Percentiles rank a stretch among this genome's conserved stretches.
Conservation (phyloP, 1,140 invertebrate species). For the Drosophila suzukii region DNA sequence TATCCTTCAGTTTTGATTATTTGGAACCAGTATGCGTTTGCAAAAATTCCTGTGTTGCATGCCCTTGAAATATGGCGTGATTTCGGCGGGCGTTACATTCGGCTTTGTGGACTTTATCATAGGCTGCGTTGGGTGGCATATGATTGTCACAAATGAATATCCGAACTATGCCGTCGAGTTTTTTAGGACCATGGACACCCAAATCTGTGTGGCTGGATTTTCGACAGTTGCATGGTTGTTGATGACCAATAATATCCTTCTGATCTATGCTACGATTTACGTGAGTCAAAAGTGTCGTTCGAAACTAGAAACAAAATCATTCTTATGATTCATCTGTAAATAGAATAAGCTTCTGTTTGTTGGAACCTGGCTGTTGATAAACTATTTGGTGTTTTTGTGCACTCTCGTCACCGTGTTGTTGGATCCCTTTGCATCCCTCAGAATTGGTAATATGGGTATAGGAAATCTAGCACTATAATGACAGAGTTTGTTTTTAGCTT, state of each 20-base stretch:
- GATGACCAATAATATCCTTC: slow-evolving; percentile 9
- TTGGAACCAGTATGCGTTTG: slow-evolving; percentile 8
- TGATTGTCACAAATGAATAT: slow-evolving; percentile 12
- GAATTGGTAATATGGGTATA: slow-evolving; percentile 7
- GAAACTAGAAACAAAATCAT: too few species aligned
- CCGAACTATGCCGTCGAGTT: slow-evolving; percentile 9
- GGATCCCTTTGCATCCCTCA: slow-evolving; percentile 3
- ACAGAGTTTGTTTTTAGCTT: background rate
- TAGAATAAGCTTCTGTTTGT: slow-evolving; percentile 14
- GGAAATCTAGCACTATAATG: background rate
- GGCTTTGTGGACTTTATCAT: slow-evolving; percentile 7
- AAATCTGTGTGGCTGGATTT: slow-evolving; percentile 10
- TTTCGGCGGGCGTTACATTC: slow-evolving; percentile 13
- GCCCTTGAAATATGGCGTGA: slow-evolving; percentile 12
- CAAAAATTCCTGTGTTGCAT: slow-evolving; percentile 28
- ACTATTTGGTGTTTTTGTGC: slow-evolving; percentile 23
- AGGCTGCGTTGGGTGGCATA: slow-evolving; percentile 1
- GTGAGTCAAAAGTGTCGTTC: slow-evolving; percentile 1
- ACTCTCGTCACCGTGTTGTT: slow-evolving; percentile 32
- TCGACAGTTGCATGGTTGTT: slow-evolving; percentile 3
- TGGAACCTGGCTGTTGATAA: slow-evolving; percentile 29
- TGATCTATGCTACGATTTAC: slow-evolving; percentile 11
- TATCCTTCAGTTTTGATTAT: background rate
- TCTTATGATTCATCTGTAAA: background rate
- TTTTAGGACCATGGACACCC: slow-evolving; percentile 20